Percentiles rank a stretch among this genome's conserved stretches.
Conservation (phyloP, 2,888 invertebrate genomes). For the Dynastes maya region DNA sequence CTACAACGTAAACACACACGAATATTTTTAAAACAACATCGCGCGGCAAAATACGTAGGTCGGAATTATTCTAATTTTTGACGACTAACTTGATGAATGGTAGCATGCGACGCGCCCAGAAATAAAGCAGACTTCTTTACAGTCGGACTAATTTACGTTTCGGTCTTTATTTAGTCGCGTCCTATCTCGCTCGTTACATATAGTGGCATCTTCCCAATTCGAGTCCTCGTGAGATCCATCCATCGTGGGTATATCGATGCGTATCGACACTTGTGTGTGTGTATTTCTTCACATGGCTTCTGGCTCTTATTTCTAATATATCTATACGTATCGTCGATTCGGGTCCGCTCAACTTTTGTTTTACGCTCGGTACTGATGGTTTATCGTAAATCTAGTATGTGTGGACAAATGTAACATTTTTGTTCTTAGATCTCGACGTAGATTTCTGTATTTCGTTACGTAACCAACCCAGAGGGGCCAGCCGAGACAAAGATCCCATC, state of each 20-base stretch:
- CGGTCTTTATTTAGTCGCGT: constrained; percentile 38
- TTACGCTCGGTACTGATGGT: constrained; percentile 50
- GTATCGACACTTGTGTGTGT: constrained; percentile 44
- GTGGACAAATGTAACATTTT: constrained; percentile 63
- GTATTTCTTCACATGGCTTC: constrained; percentile 53
- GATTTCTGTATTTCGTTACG: constrained; percentile 39
- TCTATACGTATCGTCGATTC: background rate
- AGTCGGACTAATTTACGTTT: constrained; percentile 62
- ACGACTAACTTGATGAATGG: constrained; percentile 62
- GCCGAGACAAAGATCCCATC: constrained; percentile 31
- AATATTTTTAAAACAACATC: constrained; percentile 51
- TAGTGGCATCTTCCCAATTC: constrained; percentile 8
- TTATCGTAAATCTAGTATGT: constrained; percentile 62
- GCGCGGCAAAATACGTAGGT: constrained; percentile 54
- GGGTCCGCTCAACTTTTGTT: constrained; percentile 23
- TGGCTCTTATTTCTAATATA: constrained; percentile 45
- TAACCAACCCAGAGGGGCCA: constrained; percentile 37
- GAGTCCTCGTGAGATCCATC: constrained; percentile 11
- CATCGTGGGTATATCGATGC: constrained; percentile 45
- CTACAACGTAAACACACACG: constrained; percentile 50
- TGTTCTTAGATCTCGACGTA: constrained; percentile 60
- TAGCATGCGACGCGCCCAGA: constrained; percentile 61
- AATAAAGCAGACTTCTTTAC: constrained; percentile 62
- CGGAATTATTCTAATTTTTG: constrained; percentile 57
- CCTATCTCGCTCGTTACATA: constrained; percentile 35